A percentile compares a stretch with the other conserved stretches of the same genome.
Conservation (phyloP, 2,888 invertebrate genomes). For the Drosophila affinis region DNA sequence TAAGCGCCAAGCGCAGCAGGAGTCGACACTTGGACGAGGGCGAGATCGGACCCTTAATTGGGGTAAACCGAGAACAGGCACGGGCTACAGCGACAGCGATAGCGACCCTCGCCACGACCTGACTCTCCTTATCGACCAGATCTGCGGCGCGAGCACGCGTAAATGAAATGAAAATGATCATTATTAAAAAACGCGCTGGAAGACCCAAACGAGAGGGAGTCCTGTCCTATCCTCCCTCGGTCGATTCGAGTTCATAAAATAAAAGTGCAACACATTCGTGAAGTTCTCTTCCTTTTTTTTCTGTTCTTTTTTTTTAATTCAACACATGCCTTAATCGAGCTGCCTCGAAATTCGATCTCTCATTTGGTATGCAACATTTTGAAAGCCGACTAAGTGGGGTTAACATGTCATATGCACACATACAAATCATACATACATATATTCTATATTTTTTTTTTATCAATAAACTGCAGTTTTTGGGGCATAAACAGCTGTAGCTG, state of each 20-base stretch:
- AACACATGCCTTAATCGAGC: conserved; percentile 82
- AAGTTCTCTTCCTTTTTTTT: conserved; percentile 31
- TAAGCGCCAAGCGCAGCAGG: conserved; percentile 81
- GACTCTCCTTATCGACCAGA: conserved; percentile 54
- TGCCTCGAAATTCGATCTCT: conserved; percentile 65
- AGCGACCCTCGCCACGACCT: conserved; percentile 51
- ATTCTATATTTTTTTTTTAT: conserved; percentile 10
- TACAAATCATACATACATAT: background rate
- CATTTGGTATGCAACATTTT: conserved; percentile 55
- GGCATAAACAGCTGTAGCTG: conserved; percentile 30
- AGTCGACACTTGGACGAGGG: conserved; percentile 70
- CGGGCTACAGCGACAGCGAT: conserved; percentile 35
- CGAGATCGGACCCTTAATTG: conserved; percentile 48
- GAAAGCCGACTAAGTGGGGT: conserved; percentile 70
- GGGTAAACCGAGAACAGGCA: conserved; percentile 44
- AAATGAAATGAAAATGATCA: conserved; percentile 83
- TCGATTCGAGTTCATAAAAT: conserved; percentile 45
- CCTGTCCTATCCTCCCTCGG: conserved; percentile 14
- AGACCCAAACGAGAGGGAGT: conserved; percentile 30
- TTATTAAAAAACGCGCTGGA: conserved; percentile 65
- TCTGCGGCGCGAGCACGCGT: conserved; percentile 65
- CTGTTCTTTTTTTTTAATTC: conserved; percentile 79
- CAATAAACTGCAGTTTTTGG: conserved; percentile 25
- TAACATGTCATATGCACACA: conserved; percentile 26
- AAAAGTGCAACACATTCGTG: conserved; percentile 71